Percentiles rank a stretch among this genome's conserved stretches.
These are phyloP conservation scores for Philopedon plagiatum DNA, from an alignment of 2,888 invertebrate species.

Conservation along the genomic window DNA sequence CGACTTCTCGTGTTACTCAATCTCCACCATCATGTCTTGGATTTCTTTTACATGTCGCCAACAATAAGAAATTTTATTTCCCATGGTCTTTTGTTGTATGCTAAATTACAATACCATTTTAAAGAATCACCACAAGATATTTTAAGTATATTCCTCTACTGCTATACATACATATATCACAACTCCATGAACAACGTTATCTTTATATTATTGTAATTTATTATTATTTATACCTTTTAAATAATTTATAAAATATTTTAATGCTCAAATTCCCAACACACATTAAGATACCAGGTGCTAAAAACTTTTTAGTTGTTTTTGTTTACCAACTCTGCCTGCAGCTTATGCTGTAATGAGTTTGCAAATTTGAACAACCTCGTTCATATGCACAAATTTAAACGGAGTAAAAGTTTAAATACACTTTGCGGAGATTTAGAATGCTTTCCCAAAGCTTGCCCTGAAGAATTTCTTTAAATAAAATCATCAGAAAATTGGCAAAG, in stretches of 20 bases:
- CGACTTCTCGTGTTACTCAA: constrained; percentile 29
- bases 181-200: too few species aligned
- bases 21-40: not conserved
- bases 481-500: constrained; percentile 7
- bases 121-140: too few species aligned
- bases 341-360: not conserved
- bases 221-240: too few species aligned
- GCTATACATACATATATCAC: too few species aligned
- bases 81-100: constrained; percentile 3
- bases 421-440: not conserved
- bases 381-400: constrained; percentile 5
- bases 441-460: not conserved
- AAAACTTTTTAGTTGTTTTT: not conserved
- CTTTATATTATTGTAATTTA: too few species aligned
- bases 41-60: constrained; percentile 30
- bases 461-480: constrained; percentile 11
- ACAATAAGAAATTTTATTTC: constrained; percentile 22
- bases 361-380: not conserved
- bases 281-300: not conserved
- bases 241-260: too few species aligned
- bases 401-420: constrained; percentile 5
- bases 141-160: too few species aligned
- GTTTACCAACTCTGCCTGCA: not conserved
- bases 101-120: too few species aligned
- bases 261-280: not conserved